Conservation (phyloP, 1,140 invertebrate species). For the Lerema accius region DNA sequence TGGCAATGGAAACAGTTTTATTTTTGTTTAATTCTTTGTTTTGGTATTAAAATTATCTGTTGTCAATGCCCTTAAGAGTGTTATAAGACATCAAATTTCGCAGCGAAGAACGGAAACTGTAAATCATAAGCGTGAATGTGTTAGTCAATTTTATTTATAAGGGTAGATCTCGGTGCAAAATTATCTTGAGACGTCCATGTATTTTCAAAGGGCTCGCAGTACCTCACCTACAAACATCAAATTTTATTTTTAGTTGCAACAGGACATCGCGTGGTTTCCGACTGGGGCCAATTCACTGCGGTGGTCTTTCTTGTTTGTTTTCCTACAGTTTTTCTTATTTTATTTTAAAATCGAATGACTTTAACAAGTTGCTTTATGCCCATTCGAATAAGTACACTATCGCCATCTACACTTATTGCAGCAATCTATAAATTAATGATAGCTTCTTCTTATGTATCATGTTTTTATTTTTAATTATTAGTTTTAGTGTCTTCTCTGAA, state of each 20-base stretch:
- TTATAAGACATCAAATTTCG: background rate
- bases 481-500: background rate
- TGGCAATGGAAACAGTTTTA: background rate
- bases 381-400: constrained; percentile 54
- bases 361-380: constrained; percentile 52
- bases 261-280: constrained; percentile 61
- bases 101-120: background rate
- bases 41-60: too few relatives aligned
- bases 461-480: too few relatives aligned
- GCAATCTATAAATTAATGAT: constrained; percentile 41
- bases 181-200: constrained; percentile 17
- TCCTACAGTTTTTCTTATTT: constrained; percentile 65
- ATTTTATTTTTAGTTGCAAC: constrained; percentile 58
- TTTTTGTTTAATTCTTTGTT: too few relatives aligned
- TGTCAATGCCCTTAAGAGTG: too few relatives aligned
- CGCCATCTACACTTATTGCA: constrained; percentile 44
- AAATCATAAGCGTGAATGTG: background rate
- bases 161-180: constrained; percentile 7
- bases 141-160: background rate
- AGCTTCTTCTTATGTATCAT: background rate
- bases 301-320: constrained; percentile 71
- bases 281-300: constrained; percentile 55
- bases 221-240: constrained; percentile 28
- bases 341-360: constrained; percentile 59
- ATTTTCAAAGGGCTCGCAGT: constrained; percentile 14